Percentiles rank a stretch among this genome's conserved stretches.
Conservation (phyloP, 1,140 invertebrate species). For the Liolophura sinensis region DNA sequence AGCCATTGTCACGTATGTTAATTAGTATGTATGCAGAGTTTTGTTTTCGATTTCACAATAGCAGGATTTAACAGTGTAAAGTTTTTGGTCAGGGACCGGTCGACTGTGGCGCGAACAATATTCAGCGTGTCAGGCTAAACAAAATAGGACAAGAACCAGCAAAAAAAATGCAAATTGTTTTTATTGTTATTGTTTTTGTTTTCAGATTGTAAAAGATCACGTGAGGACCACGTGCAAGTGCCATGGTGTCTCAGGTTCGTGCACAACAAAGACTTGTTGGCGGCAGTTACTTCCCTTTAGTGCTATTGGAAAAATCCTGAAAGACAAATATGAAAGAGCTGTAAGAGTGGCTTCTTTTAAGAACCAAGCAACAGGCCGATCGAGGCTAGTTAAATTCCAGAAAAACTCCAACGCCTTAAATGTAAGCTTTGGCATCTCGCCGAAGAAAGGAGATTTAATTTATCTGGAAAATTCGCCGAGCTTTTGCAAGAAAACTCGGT, state of each 20-base stretch:
- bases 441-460: constrained; percentile 85
- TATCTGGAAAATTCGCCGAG: constrained; percentile 87
- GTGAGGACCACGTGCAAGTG: constrained; percentile 76
- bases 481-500: constrained; percentile 71
- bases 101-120: too few species aligned
- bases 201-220: constrained; percentile 47
- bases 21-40: too few species aligned
- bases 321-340: constrained; percentile 83
- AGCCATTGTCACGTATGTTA: too few species aligned
- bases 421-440: constrained; percentile 55
- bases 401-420: neutral
- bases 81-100: too few species aligned
- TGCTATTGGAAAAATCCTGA: constrained; percentile 76
- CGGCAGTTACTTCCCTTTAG: constrained; percentile 83
- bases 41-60: too few species aligned
- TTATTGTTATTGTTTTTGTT: constrained; percentile 14
- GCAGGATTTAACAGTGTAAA: neutral
- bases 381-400: neutral
- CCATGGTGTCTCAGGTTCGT: constrained; percentile 94
- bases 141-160: too few species aligned
- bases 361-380: constrained; percentile 42
- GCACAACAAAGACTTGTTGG: constrained; percentile 95
- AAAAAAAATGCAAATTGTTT: neutral
- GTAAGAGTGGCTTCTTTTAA: constrained; percentile 65
- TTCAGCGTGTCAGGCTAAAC: too few species aligned